Base-by-base conservation (phyloP, 64 coral and sea anemone genomes). In the Astreopora myriophthalma region DNA sequence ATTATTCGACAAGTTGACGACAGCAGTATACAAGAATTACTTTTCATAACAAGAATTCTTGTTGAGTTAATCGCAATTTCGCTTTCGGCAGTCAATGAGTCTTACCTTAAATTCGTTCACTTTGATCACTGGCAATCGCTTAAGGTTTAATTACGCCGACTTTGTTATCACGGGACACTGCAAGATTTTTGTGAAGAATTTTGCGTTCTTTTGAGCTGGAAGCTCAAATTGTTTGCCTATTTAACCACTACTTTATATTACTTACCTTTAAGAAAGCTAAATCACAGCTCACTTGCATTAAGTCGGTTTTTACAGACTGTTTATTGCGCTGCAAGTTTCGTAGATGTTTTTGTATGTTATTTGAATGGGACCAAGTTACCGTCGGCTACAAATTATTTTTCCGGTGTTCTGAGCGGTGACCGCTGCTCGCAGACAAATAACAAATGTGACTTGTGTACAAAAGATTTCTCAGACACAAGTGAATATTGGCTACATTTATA, bases 401-500 rank as follows among this genome's bases (percentile, higher is more conserved):
- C 23, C 40, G 17, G 12, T 14, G 10, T 55, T 55, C 17, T 0
- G 23, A 26, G 57, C 57, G 79, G 55, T 35, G 33, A 65, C 6
- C 14, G 8, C 39, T 36, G 5, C 22, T 36, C 30, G 52, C 57
- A 19, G 52, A 83, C 33, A 38, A 83, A 83, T 9, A 3, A 55
- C 51, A n/a, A n/a, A n/a, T n/a, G n/a, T n/a, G n/a, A n/a, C n/a
- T n/a, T n/a, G 36, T 40, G 17, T 36, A 37, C 28, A 23, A 36
- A 38, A 24, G 3, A n/a, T 37, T 64, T 24, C 8, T 22, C 48
- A 10, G 31, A 20, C 57, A n/a, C 65, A 39, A 20, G 9, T 24
- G 57, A 29, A 38, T 83, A 83, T 83, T 83, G 79, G 79, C 52
- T 83, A 83, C 79, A 83, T 62, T 83, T 36, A 64, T 60, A 36